Evolutionary conservation across 2,797 vertebrate genomes (phyloP), one percentile per base, ranked within the genome.

Genomic region (Allenopithecus nigroviridis): DNA sequence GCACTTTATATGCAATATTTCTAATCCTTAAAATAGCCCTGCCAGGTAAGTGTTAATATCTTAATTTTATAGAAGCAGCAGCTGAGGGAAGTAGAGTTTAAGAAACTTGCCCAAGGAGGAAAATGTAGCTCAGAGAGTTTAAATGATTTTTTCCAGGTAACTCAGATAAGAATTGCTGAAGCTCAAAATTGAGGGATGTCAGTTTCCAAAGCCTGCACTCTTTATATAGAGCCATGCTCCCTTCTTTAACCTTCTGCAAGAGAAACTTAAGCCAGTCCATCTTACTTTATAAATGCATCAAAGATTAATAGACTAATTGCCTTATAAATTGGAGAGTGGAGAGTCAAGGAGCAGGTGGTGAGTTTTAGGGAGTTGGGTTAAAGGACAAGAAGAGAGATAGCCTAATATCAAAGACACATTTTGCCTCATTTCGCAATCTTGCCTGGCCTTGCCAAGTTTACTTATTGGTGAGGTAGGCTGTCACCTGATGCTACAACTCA

Each of bases 1-100:
- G 70, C 48, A 59, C 41, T 91, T 92, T 33, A 46, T 19, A 39
- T 81, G 39, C 30, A 48, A 8, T 78, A 89, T 72, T 91, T 93
- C 57, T 64, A 64, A 94, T 59, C 39, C 72, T 95, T 95, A 59
- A 92, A 95, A 94, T 81, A 95, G 19, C 14, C 72, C 36, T 87
- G 30, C 48, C 22, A 57, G 46, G 86, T 75, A 83, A 83, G 55
- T 83, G 76, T 78, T 95, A 94, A 59, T 76, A 84, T 36, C n/a
- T 68, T 76, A 53, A 79, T 84, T 79, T 96, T 79, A 76, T 30
- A 76, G 80, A 92, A 74, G 57, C 76, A 85, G 78, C 30, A 95
- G 57, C 79, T 26, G 36, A 48, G 46, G 46, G 21, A 21, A 81
- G 39, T n/a, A 61, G 88, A 89, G 59, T 81, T 96, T n/a, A 95